phyloP scores from a whole-genome alignment of 2,797 vertebrate genomes.

The Nasua narica region DNA sequence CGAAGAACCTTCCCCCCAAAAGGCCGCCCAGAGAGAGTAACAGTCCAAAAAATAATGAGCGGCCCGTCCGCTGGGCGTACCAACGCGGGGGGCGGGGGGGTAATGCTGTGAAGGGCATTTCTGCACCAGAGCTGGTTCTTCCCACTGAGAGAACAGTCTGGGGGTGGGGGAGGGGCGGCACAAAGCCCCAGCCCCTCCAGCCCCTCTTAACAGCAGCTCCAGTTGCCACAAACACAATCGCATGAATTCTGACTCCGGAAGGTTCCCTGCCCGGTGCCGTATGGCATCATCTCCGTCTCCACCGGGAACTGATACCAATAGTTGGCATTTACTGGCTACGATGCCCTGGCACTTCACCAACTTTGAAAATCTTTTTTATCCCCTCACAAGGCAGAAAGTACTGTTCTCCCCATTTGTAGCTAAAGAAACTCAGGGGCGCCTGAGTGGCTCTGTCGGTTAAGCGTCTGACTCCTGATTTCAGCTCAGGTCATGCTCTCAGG shows the following conservation, averaged over 20 bases:
- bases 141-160: neutral
- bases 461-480: neutral
- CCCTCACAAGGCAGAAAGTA: neutral
- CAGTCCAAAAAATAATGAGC: neutral
- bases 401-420: neutral
- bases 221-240: neutral
- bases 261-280: neutral
- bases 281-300: neutral
- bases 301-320: too few species aligned
- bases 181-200: neutral
- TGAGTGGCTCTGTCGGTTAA: neutral
- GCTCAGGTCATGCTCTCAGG: neutral
- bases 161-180: too few species aligned
- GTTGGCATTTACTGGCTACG: neutral
- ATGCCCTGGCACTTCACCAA: neutral
- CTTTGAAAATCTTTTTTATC: neutral
- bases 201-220: neutral
- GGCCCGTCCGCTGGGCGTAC: neutral
- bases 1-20: neutral
- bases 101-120: neutral
- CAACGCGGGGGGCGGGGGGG: neutral
- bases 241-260: neutral
- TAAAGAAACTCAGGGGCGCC: neutral
- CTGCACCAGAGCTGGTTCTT: neutral
- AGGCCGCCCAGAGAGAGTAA: neutral